A percentile compares a stretch with the other conserved stretches of the same genome.
phyloP scores from a whole-genome alignment of 2,888 invertebrate genomes.

The Sialis lutaria region DNA sequence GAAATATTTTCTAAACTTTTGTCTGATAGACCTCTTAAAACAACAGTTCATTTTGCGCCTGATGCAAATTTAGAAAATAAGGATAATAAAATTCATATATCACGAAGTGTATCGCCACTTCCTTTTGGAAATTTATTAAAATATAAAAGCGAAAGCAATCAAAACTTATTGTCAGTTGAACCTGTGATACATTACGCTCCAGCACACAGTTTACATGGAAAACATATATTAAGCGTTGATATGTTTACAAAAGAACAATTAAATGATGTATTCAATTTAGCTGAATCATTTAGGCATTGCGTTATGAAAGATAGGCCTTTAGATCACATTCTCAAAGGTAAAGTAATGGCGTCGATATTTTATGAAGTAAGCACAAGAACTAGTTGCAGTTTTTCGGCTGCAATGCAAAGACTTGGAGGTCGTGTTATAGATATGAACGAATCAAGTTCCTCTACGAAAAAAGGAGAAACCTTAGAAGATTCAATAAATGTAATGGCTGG shows the following conservation, averaged over 20 bases:
- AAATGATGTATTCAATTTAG: constrained; percentile 86
- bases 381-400: constrained; percentile 87
- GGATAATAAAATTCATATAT: constrained; percentile 3
- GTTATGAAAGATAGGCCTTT: constrained; percentile 69
- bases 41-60: constrained; percentile 40
- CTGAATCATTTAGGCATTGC: constrained; percentile 67
- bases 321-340: constrained; percentile 77
- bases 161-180: constrained; percentile 16
- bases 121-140: constrained; percentile 18
- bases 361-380: constrained; percentile 97
- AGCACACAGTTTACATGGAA: constrained; percentile 41
- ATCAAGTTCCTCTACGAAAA: constrained; percentile 80
- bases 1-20: constrained; percentile 32
- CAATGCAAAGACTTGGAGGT: constrained; percentile 93
- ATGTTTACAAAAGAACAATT: constrained; percentile 77
- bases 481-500: constrained; percentile 76
- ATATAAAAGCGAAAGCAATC: constrained; percentile 21
- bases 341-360: constrained; percentile 90
- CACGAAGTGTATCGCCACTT: constrained; percentile 31
- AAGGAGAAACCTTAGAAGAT: constrained; percentile 91
- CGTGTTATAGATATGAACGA: constrained; percentile 81
- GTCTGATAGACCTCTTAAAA: constrained; percentile 20
- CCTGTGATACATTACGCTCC: constrained; percentile 10
- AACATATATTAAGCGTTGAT: constrained; percentile 71
- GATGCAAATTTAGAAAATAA: constrained; percentile 14